Evolutionary conservation across 2,113 vertebrate genomes (phyloP).

Genomic region (Zootoca vivipara): DNA sequence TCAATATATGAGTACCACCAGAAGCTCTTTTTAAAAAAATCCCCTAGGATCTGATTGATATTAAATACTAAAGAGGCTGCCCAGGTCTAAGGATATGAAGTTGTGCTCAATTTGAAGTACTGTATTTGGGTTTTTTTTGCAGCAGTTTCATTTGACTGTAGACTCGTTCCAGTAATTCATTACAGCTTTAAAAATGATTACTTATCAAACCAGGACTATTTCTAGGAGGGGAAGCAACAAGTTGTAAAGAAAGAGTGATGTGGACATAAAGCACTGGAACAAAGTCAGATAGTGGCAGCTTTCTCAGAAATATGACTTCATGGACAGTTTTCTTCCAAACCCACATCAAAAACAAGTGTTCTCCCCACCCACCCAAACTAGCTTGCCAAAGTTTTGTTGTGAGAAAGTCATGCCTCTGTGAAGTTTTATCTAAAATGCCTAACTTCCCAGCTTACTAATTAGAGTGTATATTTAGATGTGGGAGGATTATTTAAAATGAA

Average conservation of each 20-base stretch:
- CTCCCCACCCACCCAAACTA: neutral
- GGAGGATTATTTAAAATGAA: conserved; percentile 6
- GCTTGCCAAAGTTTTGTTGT: neutral
- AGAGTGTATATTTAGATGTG: neutral
- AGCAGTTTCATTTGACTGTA: neutral
- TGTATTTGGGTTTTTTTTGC: neutral
- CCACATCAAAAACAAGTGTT: neutral
- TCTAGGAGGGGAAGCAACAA: neutral
- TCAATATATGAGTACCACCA: too few relatives aligned
- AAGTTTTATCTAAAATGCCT: neutral
- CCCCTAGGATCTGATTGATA: neutral
- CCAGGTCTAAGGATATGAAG: neutral
- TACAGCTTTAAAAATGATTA: neutral
- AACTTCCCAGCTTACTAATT: neutral
- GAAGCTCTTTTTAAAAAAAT: too few relatives aligned
- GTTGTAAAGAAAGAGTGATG: neutral
- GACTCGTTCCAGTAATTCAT: neutral
- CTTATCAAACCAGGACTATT: neutral
- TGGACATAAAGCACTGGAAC: neutral
- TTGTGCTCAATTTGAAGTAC: neutral
- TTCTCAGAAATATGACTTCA: neutral
- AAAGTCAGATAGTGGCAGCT: neutral
- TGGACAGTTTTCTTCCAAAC: neutral
- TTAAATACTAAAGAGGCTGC: neutral
- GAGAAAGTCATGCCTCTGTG: neutral